Base-by-base conservation (phyloP, 1,140 invertebrate species). In the Portunus trituberculatus region DNA sequence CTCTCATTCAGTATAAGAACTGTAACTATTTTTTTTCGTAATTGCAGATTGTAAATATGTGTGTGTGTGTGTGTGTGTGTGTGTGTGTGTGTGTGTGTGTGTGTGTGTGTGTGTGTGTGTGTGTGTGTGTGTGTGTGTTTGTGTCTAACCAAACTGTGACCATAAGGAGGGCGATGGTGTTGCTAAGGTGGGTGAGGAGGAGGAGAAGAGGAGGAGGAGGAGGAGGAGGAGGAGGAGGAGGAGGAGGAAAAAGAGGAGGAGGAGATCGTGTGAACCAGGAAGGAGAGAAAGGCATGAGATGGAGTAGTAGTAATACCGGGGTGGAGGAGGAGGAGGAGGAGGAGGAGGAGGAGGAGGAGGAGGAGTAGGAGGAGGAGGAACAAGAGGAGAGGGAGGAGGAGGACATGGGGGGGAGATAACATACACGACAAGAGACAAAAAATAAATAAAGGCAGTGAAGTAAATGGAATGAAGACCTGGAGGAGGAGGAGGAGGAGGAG, bases 21-120 rank as follows among this genome's bases (percentile, higher is more conserved):
- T 59, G 12, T 20, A 20, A 59, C 52, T 59, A 12, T 59, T 20
- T 59, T 20, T 59, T 59, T 20, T 20, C 10, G 52, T 59, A 10
- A 59, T 16, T 16, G 0, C 12, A 59, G 52, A 4, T 16, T 4
- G 20, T 16, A 59, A 20, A 2, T 76, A 20, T n/a, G 67, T 76
- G 67, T 76, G 67, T 76, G 67, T 76, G 67, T 76, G 67, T 76
- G 67, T 20, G 20, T 76, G 67, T 76, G 67, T 76, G 67, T 76
- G 67, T 76, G 67, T 76, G 67, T 76, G 67, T 76, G 67, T 76
- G 67, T 76, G 67, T 76, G 67, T 76, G 67, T 76, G 67, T 76
- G 67, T 76, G 25, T 76, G 67, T 76, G 67, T 76, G 67, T 76
- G 67, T 76, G 67, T 76, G 67, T 76, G 67, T 59, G 52, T 59